Percentiles rank a stretch among this genome's conserved stretches.
Evolutionary conservation across 2,888 invertebrate genomes (phyloP).

Genomic region (Rhaphigaster nebulosa): DNA sequence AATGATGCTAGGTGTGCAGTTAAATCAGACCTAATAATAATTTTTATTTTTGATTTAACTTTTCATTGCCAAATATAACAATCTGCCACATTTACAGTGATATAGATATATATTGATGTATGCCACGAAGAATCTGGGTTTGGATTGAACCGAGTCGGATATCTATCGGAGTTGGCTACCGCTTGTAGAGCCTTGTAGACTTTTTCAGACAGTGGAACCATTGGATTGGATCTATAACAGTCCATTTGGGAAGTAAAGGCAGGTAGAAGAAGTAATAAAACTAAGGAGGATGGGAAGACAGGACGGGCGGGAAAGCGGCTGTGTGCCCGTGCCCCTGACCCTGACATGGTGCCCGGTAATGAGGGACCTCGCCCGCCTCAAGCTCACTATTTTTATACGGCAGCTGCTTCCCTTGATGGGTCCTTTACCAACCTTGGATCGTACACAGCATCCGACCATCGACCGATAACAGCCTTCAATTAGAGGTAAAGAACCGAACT

Average conservation of each 20-base stretch:
- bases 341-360: slow-evolving; percentile 28
- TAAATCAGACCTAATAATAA: no score
- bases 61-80: no score
- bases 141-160: not conserved
- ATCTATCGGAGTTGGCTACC: not conserved
- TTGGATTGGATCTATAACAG: not conserved
- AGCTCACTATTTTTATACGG: slow-evolving; percentile 1
- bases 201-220: not conserved
- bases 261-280: not conserved
- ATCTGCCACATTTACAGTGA: no score
- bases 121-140: not conserved
- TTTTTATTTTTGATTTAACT: no score
- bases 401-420: not conserved
- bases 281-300: not conserved
- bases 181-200: not conserved
- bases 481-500: not conserved
- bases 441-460: not conserved
- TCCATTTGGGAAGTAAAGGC: not conserved
- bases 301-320: not conserved
- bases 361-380: not conserved
- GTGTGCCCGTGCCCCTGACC: not conserved
- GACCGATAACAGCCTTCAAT: not conserved
- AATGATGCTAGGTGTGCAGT: no score
- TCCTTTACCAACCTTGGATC: slow-evolving; percentile 18
- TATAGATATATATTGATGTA: no score